These are phyloP conservation scores for Sphyrna mokarran DNA, from an alignment of 2,113 vertebrate genomes.

Conservation along the genomic window DNA sequence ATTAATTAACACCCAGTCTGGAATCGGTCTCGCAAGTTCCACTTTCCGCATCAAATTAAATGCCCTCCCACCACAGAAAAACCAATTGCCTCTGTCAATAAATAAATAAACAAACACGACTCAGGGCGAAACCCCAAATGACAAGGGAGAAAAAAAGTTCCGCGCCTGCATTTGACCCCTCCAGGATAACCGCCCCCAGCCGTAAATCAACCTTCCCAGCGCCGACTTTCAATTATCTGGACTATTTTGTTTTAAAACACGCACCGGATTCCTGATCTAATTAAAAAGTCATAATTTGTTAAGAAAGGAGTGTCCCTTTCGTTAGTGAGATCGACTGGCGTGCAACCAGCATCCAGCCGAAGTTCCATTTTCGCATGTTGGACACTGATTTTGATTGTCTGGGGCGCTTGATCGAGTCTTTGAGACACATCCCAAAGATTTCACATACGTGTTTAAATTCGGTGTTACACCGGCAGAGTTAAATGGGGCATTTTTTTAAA, in stretches of 20 bases:
- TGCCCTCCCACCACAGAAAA: constrained; percentile 45
- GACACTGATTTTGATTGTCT: neutral
- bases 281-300: constrained; percentile 28
- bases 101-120: neutral
- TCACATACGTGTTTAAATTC: neutral
- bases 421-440: neutral
- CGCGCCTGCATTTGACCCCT: neutral
- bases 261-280: neutral
- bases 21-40: neutral
- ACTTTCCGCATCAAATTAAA: constrained; percentile 43
- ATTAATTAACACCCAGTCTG: neutral
- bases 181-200: neutral
- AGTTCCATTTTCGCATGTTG: too few relatives aligned
- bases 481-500: neutral
- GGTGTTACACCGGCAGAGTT: neutral
- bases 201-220: constrained; percentile 10
- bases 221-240: constrained; percentile 5
- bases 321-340: neutral
- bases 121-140: neutral
- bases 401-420: neutral
- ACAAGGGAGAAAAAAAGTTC: neutral
- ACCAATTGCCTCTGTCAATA: neutral
- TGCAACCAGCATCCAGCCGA: too few relatives aligned
- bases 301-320: neutral
- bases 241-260: neutral